Conservation (phyloP, 2,113 vertebrate species). For the Pseudopipra pipra region DNA sequence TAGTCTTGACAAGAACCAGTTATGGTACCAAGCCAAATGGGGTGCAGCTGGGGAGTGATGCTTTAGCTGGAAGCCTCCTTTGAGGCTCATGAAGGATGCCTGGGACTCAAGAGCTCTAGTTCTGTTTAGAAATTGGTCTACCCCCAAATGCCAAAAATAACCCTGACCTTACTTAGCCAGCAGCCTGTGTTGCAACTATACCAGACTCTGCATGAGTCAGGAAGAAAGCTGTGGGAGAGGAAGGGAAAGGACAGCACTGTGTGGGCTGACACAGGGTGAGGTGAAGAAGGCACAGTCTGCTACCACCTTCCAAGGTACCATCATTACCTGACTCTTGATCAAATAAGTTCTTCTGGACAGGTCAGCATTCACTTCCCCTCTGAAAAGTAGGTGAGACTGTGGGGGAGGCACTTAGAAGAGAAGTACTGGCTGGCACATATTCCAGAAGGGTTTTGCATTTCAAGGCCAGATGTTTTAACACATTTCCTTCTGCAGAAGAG, state of each 20-base stretch:
- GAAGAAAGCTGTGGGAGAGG: conserved; percentile 32
- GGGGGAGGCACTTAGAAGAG: neutral
- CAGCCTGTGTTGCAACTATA: conserved; percentile 6
- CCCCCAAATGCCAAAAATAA: conserved; percentile 10
- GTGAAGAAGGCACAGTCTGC: conserved; percentile 38
- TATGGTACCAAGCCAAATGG: neutral
- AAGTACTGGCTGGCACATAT: neutral
- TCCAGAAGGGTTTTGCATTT: neutral
- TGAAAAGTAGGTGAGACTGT: neutral
- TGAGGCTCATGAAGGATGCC: neutral
- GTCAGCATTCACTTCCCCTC: neutral
- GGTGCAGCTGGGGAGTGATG: neutral
- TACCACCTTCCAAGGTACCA: neutral
- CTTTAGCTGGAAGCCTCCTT: neutral
- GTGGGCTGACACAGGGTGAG: conserved; percentile 7
- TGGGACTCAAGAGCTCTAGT: neutral
- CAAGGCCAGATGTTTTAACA: neutral
- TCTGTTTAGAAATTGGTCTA: conserved; percentile 11
- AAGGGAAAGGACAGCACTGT: neutral
- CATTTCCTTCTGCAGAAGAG: neutral
- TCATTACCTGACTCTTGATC: neutral
- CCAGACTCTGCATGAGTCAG: conserved; percentile 47
- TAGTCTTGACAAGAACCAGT: neutral
- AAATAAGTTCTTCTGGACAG: neutral
- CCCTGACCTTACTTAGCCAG: conserved; percentile 27